Percentiles rank a stretch among this genome's conserved stretches.
Conservation (phyloP, 53 echinoderm and acorn worm species). For the Zoroaster sp. region DNA sequence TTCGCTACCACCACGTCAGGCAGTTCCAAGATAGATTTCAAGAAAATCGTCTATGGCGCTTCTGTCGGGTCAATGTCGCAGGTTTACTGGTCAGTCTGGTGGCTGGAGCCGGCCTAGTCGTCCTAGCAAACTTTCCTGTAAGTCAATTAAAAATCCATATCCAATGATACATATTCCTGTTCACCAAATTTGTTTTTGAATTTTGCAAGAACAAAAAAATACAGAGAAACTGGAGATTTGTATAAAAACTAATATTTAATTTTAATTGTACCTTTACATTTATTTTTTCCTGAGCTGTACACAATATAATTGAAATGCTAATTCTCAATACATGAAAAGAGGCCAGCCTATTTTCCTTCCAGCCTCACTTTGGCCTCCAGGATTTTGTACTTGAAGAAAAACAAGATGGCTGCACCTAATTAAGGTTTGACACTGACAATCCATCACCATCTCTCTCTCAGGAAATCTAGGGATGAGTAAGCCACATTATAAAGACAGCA, state of each 20-base stretch:
- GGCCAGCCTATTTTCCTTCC: no score
- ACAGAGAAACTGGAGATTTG: no score
- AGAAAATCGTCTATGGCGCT: conserved; percentile 45
- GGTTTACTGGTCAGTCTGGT: conserved; percentile 31
- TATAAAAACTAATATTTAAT: no score
- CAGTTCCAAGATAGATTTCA: conserved; percentile 48
- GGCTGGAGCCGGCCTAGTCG: conserved; percentile 64
- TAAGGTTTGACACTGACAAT: background rate
- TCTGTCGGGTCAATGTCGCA: conserved; percentile 50
- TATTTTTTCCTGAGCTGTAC: no score
- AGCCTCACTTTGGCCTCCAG: no score
- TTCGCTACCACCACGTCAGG: conserved; percentile 51
- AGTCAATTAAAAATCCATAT: conserved; percentile 30
- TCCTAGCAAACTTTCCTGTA: conserved; percentile 75
- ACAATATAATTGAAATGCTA: no score
- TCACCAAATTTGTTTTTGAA: background rate
- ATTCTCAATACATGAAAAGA: no score
- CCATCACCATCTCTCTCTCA: background rate
- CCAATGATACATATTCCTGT: no score
- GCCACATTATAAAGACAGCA: background rate
- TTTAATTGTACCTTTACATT: no score
- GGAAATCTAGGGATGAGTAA: background rate
- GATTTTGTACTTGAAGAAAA: no score
- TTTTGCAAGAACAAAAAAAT: background rate
- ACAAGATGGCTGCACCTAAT: no score